Percentiles rank a stretch among this genome's conserved stretches.
Evolutionary conservation across 2,113 vertebrate species (phyloP).

Genomic region (Toxotes jaculatrix): DNA sequence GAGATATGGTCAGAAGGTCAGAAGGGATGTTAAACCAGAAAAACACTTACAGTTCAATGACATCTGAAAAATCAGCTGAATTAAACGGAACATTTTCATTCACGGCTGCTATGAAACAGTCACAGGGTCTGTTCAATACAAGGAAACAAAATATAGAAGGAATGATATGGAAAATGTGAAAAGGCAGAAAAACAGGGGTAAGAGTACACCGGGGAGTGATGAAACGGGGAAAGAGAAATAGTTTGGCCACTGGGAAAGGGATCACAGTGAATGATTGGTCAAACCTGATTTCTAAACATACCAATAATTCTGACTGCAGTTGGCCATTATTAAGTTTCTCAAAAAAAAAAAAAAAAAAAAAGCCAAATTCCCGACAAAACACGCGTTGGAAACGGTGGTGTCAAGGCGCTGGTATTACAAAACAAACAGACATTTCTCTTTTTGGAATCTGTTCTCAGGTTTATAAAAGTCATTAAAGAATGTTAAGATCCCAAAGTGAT

Average conservation of each 20-base stretch:
- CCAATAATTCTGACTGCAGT: background rate
- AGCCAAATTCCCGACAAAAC: background rate
- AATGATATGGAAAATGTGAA: background rate
- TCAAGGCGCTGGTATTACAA: constrained; percentile 2
- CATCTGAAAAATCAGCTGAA: background rate
- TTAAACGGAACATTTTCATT: background rate
- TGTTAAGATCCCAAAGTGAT: constrained; percentile 15
- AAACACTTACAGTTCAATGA: background rate
- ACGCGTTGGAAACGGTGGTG: background rate
- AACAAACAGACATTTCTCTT: constrained; percentile 11
- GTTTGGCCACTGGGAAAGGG: constrained; percentile 13
- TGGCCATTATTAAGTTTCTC: background rate
- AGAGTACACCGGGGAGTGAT: constrained; percentile 2
- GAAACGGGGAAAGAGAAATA: constrained; percentile 9
- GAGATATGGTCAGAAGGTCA: background rate
- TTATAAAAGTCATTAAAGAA: constrained; percentile 20
- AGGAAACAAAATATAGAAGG: background rate
- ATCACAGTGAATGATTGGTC: constrained; percentile 22
- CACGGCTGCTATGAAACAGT: background rate
- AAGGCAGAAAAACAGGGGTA: background rate
- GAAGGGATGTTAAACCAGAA: too few species aligned
- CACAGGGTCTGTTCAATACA: background rate
- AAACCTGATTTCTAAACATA: constrained; percentile 22
- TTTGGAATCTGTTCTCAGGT: constrained; percentile 6
- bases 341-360: background rate